Conservation (phyloP, 2,797 vertebrate species). For the Pantherophis alleghaniensis region DNA sequence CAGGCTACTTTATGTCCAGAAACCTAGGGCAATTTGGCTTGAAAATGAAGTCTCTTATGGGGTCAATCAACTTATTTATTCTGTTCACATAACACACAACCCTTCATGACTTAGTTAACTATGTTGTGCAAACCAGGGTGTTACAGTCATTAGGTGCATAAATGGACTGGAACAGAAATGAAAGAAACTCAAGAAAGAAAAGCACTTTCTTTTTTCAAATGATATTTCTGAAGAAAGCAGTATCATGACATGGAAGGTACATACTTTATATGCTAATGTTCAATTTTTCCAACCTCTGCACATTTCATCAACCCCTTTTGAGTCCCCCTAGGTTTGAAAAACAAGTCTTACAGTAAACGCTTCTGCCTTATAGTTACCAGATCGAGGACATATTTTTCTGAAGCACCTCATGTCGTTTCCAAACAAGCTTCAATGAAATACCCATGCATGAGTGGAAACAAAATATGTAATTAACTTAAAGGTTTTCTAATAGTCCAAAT, state of each 20-base stretch:
- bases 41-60: background rate
- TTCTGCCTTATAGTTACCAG: background rate
- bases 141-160: background rate
- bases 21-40: background rate
- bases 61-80: background rate
- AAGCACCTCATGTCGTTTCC: background rate
- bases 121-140: background rate
- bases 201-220: background rate
- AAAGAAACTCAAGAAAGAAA: background rate
- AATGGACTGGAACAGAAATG: background rate
- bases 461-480: background rate
- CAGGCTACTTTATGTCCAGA: background rate
- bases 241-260: background rate
- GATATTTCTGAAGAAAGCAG: background rate
- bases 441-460: background rate
- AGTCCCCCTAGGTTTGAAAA: background rate
- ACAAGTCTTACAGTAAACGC: background rate
- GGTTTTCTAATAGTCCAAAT: background rate
- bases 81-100: background rate
- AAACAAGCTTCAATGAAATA: background rate
- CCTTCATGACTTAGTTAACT: background rate
- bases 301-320: background rate
- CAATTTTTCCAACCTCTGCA: background rate
- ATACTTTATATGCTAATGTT: background rate
- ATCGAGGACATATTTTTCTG: background rate